Base-by-base conservation (phyloP, 2,113 vertebrate genomes). In the Thunnus maccoyii region DNA sequence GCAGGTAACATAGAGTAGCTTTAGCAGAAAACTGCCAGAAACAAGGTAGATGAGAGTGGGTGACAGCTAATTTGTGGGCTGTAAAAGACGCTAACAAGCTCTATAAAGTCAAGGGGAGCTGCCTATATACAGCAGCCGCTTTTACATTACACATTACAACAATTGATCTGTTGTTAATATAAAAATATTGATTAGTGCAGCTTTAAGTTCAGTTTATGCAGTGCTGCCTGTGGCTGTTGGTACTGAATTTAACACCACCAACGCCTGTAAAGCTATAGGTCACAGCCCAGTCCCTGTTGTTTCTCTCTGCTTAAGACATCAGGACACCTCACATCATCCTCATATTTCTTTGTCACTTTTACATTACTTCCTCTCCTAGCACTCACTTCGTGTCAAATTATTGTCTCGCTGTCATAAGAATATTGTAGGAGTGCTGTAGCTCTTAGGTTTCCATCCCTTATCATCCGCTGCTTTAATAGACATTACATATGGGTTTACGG, bases 301-400 rank as follows among this genome's bases (percentile, higher is more conserved):
- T 20, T 25, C 27, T 47, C 60, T 50, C 54, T 67, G n/a, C 3
- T 62, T 18, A 61, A 67, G 60, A 72, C 50, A 66, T 61, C 14
- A 27, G 44, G 50, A 67, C 62, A 61, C 36, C 46, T 78, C 68
- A 73, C 27, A 48, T 68, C 32, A 41, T 48, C 46, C 14, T 68
- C 48, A 9, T 18, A 66, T 47, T 3, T 66, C 30, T 41, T 48
- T 54, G 46, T 62, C 10, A 8, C 5, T 30, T 60, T 36, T 47
- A 36, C 44, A 41, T 60, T 25, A 51, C 20, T 13, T 57, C 14
- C 41, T 60, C 32, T 69, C 36, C 17, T 9, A n/a, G 10, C 13
- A 30, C 48, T 41, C 36, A 41, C 7, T 41, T 65, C 11, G 6
- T 67, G 71, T 60, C 36, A 56, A 66, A 22, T 32, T 18, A 70